A percentile compares a stretch with the other conserved stretches of the same genome.
Conservation (phyloP, 2,113 vertebrate species). For the Agelaius phoeniceus region DNA sequence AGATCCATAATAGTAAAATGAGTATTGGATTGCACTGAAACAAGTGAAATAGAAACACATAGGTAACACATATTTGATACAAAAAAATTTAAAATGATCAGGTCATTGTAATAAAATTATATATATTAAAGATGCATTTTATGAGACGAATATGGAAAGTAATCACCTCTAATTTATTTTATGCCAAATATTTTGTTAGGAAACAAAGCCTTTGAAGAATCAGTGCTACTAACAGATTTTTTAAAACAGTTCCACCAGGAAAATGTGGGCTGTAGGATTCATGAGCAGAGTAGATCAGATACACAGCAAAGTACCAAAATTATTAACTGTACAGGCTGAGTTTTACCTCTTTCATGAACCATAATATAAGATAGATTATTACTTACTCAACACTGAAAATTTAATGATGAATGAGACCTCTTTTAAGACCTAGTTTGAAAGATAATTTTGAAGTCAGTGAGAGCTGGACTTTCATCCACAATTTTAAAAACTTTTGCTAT, state of each 20-base stretch:
- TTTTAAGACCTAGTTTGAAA: neutral
- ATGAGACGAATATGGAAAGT: neutral
- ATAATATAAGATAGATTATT: neutral
- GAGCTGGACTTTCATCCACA: neutral
- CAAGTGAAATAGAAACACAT: neutral
- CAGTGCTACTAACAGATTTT: neutral
- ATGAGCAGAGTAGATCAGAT: neutral
- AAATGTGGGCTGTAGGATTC: neutral
- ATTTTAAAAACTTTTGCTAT: neutral
- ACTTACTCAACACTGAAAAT: neutral
- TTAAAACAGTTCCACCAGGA: neutral
- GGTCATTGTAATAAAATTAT: neutral
- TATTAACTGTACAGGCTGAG: neutral
- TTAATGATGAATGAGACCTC: neutral
- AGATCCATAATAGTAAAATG: neutral
- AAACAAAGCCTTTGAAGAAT: neutral
- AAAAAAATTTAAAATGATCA: neutral
- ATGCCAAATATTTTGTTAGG: neutral
- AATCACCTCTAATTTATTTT: neutral
- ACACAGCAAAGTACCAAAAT: neutral
- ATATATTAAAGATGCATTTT: neutral
- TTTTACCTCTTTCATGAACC: neutral
- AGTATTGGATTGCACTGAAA: neutral
- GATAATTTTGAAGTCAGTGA: neutral
- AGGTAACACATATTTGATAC: neutral